A percentile compares a stretch with the other conserved stretches of the same genome.
Conservation (phyloP, 2,888 invertebrate genomes). For the Agrotis segetum region DNA sequence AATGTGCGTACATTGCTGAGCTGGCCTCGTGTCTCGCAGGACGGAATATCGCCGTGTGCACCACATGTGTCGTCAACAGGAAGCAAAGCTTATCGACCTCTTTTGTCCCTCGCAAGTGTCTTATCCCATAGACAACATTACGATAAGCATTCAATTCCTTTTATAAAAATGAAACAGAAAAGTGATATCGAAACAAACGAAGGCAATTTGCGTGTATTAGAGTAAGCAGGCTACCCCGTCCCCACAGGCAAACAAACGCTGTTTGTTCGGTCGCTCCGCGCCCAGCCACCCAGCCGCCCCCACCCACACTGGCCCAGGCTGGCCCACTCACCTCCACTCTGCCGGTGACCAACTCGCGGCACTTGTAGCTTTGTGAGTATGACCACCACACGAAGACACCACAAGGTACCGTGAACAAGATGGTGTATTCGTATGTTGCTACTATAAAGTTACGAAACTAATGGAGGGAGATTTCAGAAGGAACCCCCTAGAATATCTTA, state of each 20-base stretch:
- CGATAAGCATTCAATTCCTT: not conserved
- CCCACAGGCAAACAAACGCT: slow-evolving; percentile 36
- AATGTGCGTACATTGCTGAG: not conserved
- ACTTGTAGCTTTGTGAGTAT: not conserved
- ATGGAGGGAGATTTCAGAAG: too few species aligned
- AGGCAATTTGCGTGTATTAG: slow-evolving; percentile 30
- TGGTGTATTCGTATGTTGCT: too few species aligned
- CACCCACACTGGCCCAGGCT: not conserved
- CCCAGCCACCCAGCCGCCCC: slow-evolving; percentile 6
- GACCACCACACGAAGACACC: not conserved
- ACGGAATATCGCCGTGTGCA: slow-evolving; percentile 5
- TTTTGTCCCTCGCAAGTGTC: not conserved
- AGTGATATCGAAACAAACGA: slow-evolving; percentile 17
- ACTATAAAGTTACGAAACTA: too few species aligned
- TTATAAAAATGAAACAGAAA: slow-evolving; percentile 5
- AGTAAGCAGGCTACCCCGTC: slow-evolving; percentile 11
- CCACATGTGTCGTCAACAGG: slow-evolving; percentile 46
- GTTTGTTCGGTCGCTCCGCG: slow-evolving; percentile 27
- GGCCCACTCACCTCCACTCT: not conserved
- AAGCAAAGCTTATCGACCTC: slow-evolving; percentile 28
- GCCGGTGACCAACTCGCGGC: not conserved
- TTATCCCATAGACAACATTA: not conserved
- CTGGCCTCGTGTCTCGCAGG: not conserved
- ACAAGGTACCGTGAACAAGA: too few species aligned
- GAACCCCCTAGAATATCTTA: too few species aligned